Base-by-base conservation (phyloP, 2,888 invertebrate species). In the Pemphredon lugubris region DNA sequence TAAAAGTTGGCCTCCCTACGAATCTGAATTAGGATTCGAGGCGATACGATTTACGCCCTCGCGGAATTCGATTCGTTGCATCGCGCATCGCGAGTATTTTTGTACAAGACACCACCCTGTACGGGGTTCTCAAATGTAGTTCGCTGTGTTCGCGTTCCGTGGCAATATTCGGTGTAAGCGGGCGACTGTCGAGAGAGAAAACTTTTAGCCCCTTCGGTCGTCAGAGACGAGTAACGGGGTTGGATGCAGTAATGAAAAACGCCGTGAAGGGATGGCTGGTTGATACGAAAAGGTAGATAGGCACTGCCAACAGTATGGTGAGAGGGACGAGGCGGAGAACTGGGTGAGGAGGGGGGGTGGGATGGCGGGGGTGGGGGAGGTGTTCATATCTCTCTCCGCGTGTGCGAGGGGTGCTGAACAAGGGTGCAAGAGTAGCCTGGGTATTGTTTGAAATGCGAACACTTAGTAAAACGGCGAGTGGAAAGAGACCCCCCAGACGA, bases 381-480 rank as follows among this genome's bases (percentile, higher is more conserved):
- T 55, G 63, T 47, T 59, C 66, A 69, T 51, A 37, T 63, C 61
- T 71, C 44, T 30, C 70, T 30, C 61, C 63, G 72, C 65, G 78
- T 63, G 75, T 59, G 50, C 40, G 58, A 53, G 61, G 74, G 74
- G 59, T 58, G 74, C 44, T 45, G 59, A 50, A 63, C 60, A 66
- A 71, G 78, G 72, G 79, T 72, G 77, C 73, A 70, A 83, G 75
- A 83, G 82, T 83, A 79, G 83, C 79, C 71, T 51, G 73, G 76
- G 70, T 75, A 84, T 83, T 85, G 86, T 86, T 86, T 81, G 81
- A 85, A 84, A 84, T 81, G 82, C 81, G 84, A 84, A 84, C 84
- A 85, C 84, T 85, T 85, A 81, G 84, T 81, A 74, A 80, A 84
- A 76, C 70, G 68, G 64, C 73, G 59, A 59, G 57, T 54, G 79